Evolutionary conservation across 2,113 vertebrate species (phyloP).

Genomic region (Crotalus helleri): DNA sequence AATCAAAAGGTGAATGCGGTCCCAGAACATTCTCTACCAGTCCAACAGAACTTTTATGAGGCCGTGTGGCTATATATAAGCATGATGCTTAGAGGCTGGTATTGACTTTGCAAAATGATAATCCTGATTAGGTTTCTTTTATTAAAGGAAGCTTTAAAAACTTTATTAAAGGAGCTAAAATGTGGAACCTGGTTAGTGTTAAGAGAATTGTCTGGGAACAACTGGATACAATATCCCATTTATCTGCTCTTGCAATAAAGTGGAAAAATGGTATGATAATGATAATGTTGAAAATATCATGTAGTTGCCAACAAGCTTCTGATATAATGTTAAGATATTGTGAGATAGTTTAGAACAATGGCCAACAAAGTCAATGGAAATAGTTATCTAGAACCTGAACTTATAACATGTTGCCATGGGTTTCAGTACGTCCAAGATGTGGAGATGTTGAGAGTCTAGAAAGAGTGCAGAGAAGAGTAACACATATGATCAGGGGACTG

Average conservation of each 20-base stretch:
- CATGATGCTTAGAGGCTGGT: background rate
- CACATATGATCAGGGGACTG: too few relatives aligned
- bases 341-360: background rate
- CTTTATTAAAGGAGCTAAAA: background rate
- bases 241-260: background rate
- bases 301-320: background rate
- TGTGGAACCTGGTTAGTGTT: background rate
- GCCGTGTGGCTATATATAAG: background rate
- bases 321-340: background rate
- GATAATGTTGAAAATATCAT: background rate
- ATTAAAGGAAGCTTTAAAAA: background rate
- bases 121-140: background rate
- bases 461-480: background rate
- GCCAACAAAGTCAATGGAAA: background rate
- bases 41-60: background rate
- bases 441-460: background rate
- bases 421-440: background rate
- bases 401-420: background rate
- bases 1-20: background rate
- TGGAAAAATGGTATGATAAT: background rate
- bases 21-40: background rate
- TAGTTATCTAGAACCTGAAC: background rate
- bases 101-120: background rate
- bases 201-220: background rate
- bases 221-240: background rate